Evolutionary conservation across 1,140 invertebrate genomes (phyloP).

Genomic region (Zaprionus tsacasi): DNA sequence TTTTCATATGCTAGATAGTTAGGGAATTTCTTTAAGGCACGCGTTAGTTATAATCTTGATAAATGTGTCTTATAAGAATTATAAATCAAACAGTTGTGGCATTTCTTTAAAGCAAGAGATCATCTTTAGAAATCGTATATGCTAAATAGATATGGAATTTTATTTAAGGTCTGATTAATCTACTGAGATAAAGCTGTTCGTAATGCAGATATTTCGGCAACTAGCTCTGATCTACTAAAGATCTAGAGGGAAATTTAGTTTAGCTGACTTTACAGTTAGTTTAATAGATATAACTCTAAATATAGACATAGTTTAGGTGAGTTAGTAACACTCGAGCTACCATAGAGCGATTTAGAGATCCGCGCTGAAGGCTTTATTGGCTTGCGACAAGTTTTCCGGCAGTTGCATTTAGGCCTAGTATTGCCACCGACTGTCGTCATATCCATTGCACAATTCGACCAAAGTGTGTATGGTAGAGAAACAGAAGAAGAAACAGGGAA

Average conservation of each 20-base stretch:
- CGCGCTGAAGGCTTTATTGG: not conserved
- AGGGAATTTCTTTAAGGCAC: too few species aligned
- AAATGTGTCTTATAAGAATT: too few species aligned
- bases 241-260: not conserved
- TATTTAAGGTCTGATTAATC: too few species aligned
- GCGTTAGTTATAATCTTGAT: not conserved
- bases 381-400: constrained; percentile 25
- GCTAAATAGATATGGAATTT: too few species aligned
- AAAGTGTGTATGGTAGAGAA: constrained; percentile 25
- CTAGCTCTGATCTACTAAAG: too few species aligned
- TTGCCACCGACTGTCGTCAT: constrained; percentile 44
- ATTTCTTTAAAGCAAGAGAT: too few species aligned
- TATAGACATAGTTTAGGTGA: not conserved
- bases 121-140: not conserved
- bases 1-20: too few species aligned
- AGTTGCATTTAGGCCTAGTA: constrained; percentile 19
- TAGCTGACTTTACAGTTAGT: not conserved
- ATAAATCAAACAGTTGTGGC: too few species aligned
- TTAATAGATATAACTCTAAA: not conserved
- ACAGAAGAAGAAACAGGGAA: constrained; percentile 25
- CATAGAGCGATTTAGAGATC: not conserved
- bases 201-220: too few species aligned
- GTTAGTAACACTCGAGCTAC: not conserved
- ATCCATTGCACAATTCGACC: constrained; percentile 71
- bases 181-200: too few species aligned